Evolutionary conservation across 1,140 invertebrate species (phyloP).

Genomic region (Trachymyrmex septentrionalis): DNA sequence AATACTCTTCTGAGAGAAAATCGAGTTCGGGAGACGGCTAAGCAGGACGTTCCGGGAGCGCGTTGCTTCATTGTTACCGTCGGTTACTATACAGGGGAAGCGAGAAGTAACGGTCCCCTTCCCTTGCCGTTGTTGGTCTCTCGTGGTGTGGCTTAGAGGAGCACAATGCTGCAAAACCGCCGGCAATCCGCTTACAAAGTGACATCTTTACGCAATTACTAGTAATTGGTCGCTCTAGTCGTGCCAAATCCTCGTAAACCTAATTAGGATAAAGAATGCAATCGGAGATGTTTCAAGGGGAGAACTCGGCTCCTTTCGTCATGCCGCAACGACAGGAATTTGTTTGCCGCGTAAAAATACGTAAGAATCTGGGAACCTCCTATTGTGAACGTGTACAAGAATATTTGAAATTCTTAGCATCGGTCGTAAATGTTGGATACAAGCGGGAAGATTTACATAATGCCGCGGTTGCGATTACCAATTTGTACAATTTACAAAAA

Average conservation of each 20-base stretch:
- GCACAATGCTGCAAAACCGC: conserved; percentile 83
- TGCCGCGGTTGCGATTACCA: not conserved
- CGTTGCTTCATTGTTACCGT: conserved; percentile 70
- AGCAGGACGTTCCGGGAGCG: conserved; percentile 53
- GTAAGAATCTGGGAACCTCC: conserved; percentile 25
- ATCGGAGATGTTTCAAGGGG: conserved; percentile 72
- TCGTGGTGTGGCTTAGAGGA: conserved; percentile 78
- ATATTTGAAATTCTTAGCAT: not conserved
- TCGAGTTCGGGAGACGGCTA: conserved; percentile 67
- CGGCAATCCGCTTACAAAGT: conserved; percentile 85
- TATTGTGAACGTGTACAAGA: not conserved
- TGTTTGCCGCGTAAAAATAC: not conserved
- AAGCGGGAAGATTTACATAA: not conserved
- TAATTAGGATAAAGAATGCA: conserved; percentile 83
- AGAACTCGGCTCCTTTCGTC: conserved; percentile 30
- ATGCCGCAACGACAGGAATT: not conserved
- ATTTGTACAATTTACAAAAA: not conserved
- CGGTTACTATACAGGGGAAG: conserved; percentile 67
- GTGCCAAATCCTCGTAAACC: conserved; percentile 79
- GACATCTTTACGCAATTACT: conserved; percentile 87
- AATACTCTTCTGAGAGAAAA: conserved; percentile 58
- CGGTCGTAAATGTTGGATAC: not conserved
- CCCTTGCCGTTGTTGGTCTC: conserved; percentile 64
- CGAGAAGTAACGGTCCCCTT: conserved; percentile 80
- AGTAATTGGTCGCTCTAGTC: conserved; percentile 83